phyloP scores from a whole-genome alignment of 2,888 invertebrate species.

The Microplitis manilae region DNA sequence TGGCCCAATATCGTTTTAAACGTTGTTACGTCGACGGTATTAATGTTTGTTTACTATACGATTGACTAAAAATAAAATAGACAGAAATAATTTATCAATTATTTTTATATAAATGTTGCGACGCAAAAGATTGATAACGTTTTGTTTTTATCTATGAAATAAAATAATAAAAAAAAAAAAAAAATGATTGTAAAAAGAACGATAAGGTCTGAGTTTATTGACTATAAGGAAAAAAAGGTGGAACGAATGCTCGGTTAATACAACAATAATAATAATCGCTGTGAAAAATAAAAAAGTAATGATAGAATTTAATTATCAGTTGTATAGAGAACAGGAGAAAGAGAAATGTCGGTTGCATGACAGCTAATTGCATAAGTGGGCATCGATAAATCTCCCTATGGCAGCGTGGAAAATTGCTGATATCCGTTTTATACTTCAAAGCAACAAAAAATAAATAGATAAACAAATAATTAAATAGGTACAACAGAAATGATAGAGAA shows the following conservation, averaged over 20 bases:
- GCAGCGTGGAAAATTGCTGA: conserved; percentile 42
- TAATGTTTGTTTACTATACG: neutral
- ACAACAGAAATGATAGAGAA: neutral
- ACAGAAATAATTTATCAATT: neutral
- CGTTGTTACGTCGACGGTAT: neutral
- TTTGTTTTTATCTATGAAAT: neutral
- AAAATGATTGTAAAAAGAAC: no score
- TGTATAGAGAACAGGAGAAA: conserved; percentile 27
- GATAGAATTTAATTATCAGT: conserved; percentile 6
- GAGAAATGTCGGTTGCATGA: conserved; percentile 40
- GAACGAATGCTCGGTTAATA: conserved; percentile 6
- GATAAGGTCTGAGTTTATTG: neutral
- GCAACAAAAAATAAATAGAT: conserved; percentile 5
- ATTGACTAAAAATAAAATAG: neutral
- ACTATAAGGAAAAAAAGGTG: neutral
- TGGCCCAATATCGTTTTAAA: conserved; percentile 41
- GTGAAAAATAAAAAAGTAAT: neutral
- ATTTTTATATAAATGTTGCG: neutral
- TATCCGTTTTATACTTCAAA: conserved; percentile 9
- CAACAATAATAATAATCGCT: neutral
- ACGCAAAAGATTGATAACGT: neutral
- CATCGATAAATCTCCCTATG: conserved; percentile 32
- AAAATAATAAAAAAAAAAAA: neutral
- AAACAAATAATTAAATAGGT: conserved; percentile 10
- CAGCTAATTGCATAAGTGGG: conserved; percentile 35